Evolutionary conservation across 2,113 vertebrate species (phyloP).

Genomic region (Pterophyllum scalare): DNA sequence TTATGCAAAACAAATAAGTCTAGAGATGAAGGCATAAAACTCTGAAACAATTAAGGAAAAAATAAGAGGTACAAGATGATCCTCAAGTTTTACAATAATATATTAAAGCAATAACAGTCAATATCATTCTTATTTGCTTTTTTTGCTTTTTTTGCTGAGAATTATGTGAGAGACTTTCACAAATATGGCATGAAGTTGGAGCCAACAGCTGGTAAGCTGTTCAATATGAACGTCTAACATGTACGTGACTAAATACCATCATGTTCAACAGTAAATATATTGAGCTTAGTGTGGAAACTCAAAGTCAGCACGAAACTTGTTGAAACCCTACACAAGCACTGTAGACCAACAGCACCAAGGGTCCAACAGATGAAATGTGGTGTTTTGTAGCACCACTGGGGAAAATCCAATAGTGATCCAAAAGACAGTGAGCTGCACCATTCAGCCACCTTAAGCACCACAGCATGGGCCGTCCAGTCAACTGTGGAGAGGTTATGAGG

Average conservation of each 20-base stretch:
- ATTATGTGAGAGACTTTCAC: not conserved
- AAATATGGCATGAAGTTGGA: not conserved
- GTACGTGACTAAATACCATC: not conserved
- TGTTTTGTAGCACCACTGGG: slow-evolving; percentile 36
- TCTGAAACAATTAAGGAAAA: not conserved
- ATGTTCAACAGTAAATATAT: too few relatives aligned
- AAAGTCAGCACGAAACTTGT: not conserved
- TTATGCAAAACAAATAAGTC: not conserved
- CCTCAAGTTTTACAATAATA: not conserved
- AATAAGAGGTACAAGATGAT: not conserved
- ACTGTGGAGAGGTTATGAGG: slow-evolving; percentile 60
- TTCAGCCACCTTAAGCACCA: slow-evolving; percentile 38
- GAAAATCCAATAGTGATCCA: slow-evolving; percentile 46
- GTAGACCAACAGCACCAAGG: slow-evolving; percentile 46
- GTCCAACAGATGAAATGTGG: slow-evolving; percentile 47
- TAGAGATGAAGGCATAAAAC: not conserved
- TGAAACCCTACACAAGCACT: not conserved
- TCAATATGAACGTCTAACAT: not conserved
- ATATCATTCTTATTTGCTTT: not conserved
- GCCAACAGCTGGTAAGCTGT: not conserved
- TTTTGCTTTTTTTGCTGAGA: not conserved
- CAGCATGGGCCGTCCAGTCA: slow-evolving; percentile 20
- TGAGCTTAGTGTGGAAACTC: not conserved
- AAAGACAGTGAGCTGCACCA: slow-evolving; percentile 21
- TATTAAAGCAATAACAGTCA: not conserved